Evolutionary conservation across 2,888 invertebrate species (phyloP), one percentile per base, ranked within the genome.

Genomic region (Drosophila prostipennis): DNA sequence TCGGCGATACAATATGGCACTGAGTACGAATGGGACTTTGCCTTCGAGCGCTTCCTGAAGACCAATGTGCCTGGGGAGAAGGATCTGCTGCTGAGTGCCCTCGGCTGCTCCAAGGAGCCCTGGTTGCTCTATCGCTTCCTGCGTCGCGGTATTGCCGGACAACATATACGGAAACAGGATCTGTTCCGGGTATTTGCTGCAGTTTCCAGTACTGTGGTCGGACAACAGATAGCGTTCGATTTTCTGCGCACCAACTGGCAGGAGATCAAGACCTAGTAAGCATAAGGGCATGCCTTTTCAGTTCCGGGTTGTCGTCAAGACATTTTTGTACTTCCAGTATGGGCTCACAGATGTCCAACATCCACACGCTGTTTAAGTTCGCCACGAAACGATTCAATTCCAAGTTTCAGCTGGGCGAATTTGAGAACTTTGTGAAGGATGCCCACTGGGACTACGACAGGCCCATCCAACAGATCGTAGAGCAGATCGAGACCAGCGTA

Each of bases 21-120:
- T 0, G 95, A 96, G 76, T 93, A 94, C 0, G 97, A 98, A 89
- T 98, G 98, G 98, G 94, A 96, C 73, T 98, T 98, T 90, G 95
- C 96, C 0, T 97, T 97, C 95, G 93, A 96, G 49, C 93, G 96
- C 34, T 98, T 96, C 90, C 90, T 94, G 39, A 94, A 94, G 4
- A 94, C 96, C 2, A 95, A 95, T 74, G 95, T 96, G 0, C 96
- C 96, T 0, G 95, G 96, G 0, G 98, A 98, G 90, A 95, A 96
- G 80, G 96, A 96, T 76, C 93, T 95, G 8, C 92, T 98, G 8
- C 93, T 98, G 13, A 94, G 93, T 6, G 95, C 96, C 0, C 92
- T 98, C 13, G 96, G 97, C 13, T 98, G 98, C 87, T 95, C 96
- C 0, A 93, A 95, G 63, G 95, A 97, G 77, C 95, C 96, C 0